Evolutionary conservation across 1,140 invertebrate genomes (phyloP).

Genomic region (Danaus melanippus): DNA sequence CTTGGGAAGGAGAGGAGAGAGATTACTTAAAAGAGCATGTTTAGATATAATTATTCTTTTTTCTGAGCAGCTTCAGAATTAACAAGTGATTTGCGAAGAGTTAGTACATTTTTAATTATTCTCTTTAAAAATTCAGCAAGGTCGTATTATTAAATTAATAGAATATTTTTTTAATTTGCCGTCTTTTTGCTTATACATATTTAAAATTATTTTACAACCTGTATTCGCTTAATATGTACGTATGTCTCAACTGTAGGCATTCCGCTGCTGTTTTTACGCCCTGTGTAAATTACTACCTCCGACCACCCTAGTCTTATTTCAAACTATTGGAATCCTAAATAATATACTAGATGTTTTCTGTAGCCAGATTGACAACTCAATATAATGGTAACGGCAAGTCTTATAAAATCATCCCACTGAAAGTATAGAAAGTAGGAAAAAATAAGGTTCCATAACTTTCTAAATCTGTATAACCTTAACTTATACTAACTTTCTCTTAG

Average conservation of each 20-base stretch:
- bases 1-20: too few relatives aligned
- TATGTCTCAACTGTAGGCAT: slow-evolving; percentile 29
- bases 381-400: slow-evolving; percentile 93
- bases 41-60: too few relatives aligned
- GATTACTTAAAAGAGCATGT: too few relatives aligned
- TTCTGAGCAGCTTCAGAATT: too few relatives aligned
- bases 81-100: too few relatives aligned
- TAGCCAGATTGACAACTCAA: slow-evolving; percentile 83
- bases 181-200: too few relatives aligned
- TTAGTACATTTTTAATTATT: too few relatives aligned
- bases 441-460: slow-evolving; percentile 6
- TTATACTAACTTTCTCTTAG: slow-evolving; percentile 5
- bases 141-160: too few relatives aligned
- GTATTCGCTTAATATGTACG: too few relatives aligned
- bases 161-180: too few relatives aligned
- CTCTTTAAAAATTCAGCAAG: too few relatives aligned
- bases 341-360: slow-evolving; percentile 76
- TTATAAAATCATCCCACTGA: slow-evolving; percentile 90
- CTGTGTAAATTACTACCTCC: slow-evolving; percentile 60
- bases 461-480: background rate
- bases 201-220: too few relatives aligned
- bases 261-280: slow-evolving; percentile 59
- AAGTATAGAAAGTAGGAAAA: slow-evolving; percentile 38
- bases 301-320: slow-evolving; percentile 73
- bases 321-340: slow-evolving; percentile 71